These are phyloP conservation scores for Loris lydekkerianus DNA, from an alignment of 2,797 vertebrate species.

Conservation along the genomic window DNA sequence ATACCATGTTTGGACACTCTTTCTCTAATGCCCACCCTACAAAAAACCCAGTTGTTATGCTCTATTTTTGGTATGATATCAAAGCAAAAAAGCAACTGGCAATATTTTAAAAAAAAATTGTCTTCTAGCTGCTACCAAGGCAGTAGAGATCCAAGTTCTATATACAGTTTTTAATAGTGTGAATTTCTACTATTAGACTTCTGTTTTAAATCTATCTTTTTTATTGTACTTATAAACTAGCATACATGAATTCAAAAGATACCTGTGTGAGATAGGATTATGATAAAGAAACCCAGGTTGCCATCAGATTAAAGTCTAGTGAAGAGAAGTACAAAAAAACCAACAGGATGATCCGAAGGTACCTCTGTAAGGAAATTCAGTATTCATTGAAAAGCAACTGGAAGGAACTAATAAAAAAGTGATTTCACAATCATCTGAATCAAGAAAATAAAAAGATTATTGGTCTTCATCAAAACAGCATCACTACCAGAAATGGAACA, in stretches of 20 bases:
- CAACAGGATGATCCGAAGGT: neutral
- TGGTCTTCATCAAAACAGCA: neutral
- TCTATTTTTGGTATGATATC: neutral
- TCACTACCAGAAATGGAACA: neutral
- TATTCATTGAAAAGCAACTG: neutral
- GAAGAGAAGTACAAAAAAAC: neutral
- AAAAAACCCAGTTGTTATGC: neutral
- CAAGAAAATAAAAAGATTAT: neutral
- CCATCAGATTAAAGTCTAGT: neutral
- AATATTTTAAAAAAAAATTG: neutral
- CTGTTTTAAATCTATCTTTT: constrained; percentile 79
- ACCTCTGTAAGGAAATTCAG: neutral
- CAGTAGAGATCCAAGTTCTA: constrained; percentile 19
- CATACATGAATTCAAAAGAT: constrained; percentile 34
- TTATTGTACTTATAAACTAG: constrained; percentile 73
- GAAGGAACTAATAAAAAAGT: neutral
- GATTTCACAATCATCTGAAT: neutral
- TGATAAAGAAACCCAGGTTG: neutral
- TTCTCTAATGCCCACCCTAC: no score
- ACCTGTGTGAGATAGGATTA: neutral
- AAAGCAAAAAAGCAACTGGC: constrained; percentile 40
- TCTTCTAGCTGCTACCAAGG: constrained; percentile 10
- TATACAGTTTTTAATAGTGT: constrained; percentile 74
- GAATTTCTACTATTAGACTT: constrained; percentile 78
- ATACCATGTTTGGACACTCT: neutral